Conservation (phyloP, 30 jellyfish, hydroid and myxozoan species). For the Aurelia aurita complex sp. Pacific region DNA sequence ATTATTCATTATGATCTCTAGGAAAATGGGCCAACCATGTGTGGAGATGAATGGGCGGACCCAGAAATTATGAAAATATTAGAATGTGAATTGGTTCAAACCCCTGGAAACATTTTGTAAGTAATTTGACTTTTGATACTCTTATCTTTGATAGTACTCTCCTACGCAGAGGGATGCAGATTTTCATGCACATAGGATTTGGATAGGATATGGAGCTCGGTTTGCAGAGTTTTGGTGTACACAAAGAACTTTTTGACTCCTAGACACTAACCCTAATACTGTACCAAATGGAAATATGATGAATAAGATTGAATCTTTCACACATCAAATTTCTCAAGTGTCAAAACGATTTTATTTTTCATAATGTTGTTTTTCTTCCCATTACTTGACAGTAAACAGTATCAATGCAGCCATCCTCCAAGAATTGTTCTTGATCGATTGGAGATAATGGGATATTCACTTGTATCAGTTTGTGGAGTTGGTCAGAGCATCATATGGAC, state of each 20-base stretch:
- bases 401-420: constrained; percentile 71
- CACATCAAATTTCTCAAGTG: too few species aligned
- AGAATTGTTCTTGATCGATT: constrained; percentile 76
- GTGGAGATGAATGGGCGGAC: constrained; percentile 93
- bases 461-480: constrained; percentile 71
- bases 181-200: too few species aligned
- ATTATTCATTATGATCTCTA: background rate
- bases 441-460: constrained; percentile 52
- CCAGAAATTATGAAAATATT: constrained; percentile 57
- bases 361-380: too few species aligned
- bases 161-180: too few species aligned
- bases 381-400: constrained; percentile 60
- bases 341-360: too few species aligned
- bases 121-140: background rate
- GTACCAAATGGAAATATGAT: too few species aligned
- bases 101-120: constrained; percentile 79
- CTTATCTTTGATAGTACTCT: too few species aligned
- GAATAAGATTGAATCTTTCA: too few species aligned
- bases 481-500: constrained; percentile 87
- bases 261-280: too few species aligned
- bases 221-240: too few species aligned
- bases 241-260: too few species aligned
- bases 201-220: too few species aligned
- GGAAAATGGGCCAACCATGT: constrained; percentile 89
- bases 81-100: constrained; percentile 58